Percentiles rank a stretch among this genome's conserved stretches.
Evolutionary conservation across 2,113 vertebrate genomes (phyloP).

Genomic region (Helogale parvula): DNA sequence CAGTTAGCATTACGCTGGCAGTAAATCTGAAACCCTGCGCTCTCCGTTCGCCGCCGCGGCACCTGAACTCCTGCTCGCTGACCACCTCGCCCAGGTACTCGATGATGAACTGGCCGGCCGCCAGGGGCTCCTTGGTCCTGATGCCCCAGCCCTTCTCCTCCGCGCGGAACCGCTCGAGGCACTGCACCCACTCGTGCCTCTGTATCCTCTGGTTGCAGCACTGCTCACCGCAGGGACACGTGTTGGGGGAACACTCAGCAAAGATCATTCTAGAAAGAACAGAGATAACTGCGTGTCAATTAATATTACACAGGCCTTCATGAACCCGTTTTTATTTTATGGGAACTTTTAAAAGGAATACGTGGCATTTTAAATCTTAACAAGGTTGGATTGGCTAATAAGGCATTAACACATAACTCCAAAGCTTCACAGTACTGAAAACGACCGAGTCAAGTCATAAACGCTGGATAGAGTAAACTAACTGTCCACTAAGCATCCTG

Average conservation of each 20-base stretch:
- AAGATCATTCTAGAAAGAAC: constrained; percentile 94
- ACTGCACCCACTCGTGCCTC: constrained; percentile 98
- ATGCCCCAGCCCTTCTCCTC: constrained; percentile 99
- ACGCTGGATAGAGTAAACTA: neutral
- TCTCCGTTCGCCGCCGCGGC: neutral
- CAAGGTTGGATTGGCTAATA: neutral
- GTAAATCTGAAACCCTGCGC: constrained; percentile 6
- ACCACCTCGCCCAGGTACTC: constrained; percentile 99
- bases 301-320: constrained; percentile 9
- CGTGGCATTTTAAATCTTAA: constrained; percentile 6
- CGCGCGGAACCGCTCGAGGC: constrained; percentile 96
- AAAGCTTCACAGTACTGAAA: neutral
- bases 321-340: neutral
- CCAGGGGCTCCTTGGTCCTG: constrained; percentile 95
- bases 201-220: constrained; percentile 99
- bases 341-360: constrained; percentile 17
- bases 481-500: neutral
- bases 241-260: constrained; percentile 96
- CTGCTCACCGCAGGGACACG: constrained; percentile 93
- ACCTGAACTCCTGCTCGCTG: constrained; percentile 99
- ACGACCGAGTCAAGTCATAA: constrained; percentile 29
- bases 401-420: neutral
- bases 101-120: constrained; percentile 97
- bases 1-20: constrained; percentile 25
- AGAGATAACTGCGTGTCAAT: neutral